These are phyloP conservation scores for Dynastes grantii DNA, from an alignment of 2,888 invertebrate species.

Conservation along the genomic window DNA sequence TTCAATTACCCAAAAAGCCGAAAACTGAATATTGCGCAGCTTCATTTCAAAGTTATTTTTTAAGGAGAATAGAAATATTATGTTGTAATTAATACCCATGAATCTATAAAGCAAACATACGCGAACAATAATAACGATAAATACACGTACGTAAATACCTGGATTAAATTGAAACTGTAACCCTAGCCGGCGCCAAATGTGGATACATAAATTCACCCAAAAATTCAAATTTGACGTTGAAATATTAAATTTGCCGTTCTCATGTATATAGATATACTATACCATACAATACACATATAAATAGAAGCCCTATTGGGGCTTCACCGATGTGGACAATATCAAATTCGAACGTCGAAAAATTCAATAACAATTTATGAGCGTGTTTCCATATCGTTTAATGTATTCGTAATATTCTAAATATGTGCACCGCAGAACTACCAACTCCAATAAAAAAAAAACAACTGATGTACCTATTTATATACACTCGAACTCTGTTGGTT, in stretches of 20 bases:
- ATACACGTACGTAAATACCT: neutral
- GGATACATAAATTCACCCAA: conserved; percentile 7
- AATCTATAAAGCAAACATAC: neutral
- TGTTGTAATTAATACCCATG: conserved; percentile 9
- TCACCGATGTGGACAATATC: conserved; percentile 23
- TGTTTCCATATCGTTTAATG: conserved; percentile 18
- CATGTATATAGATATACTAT: too few species aligned
- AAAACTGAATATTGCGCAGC: neutral
- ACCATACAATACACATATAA: too few species aligned
- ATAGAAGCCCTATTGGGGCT: neutral
- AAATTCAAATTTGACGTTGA: conserved; percentile 32
- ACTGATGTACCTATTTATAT: neutral
- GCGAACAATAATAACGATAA: conserved; percentile 6
- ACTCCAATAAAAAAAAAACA: neutral
- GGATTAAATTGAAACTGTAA: conserved; percentile 25
- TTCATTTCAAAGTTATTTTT: neutral
- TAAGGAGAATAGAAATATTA: neutral
- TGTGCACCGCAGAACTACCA: too few species aligned
- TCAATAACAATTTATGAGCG: conserved; percentile 39
- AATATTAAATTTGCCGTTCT: conserved; percentile 17
- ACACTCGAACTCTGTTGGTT: too few species aligned
- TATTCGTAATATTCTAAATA: conserved; percentile 13
- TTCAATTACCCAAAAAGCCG: too few species aligned
- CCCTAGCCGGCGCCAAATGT: neutral
- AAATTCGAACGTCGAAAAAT: conserved; percentile 36